Evolutionary conservation across 1,140 invertebrate species (phyloP), one percentile per base, ranked within the genome.

Genomic region (Mylabris phalerata): DNA sequence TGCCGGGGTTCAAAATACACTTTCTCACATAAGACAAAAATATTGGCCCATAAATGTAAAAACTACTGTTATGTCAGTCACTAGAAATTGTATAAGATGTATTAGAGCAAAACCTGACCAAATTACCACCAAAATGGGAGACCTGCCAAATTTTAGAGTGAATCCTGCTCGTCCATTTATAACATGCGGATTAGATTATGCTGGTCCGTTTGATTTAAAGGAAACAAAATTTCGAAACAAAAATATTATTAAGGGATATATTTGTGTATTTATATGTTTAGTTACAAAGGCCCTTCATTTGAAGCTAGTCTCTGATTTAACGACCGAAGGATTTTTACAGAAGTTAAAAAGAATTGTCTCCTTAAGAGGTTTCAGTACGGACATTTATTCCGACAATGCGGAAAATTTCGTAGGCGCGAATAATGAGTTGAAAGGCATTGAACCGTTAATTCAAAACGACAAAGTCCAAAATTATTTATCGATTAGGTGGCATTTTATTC

Each of bases 191-290:
- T 48, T 74, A 0, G 74, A 75, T 59, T 73, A 67, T 13, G 67
- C 64, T 0, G 74, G 73, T 2, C 72, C 69, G 0, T 60, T 77
- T 3, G 4, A 56, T 45, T 42, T 62, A 5, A 55, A 52, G 26
- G 50, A 51, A 9, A n/a, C 19, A 1, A 19, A 3, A 7, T n/a
- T 45, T 6, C 40, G 60, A 4, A 24, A 41, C 41, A 55, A 6
- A 44, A 43, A 43, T 56, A 43, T 48, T 3, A 60, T n/a, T 13
- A 76, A 76, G 51, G 47, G 55, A 4, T 76, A 71, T 44, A 62
- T 71, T 3, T 69, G 62, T 2, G 5, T 79, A 5, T 76, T 77
- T 41, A 69, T 69, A 0, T 75, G 73, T 45, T 50, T 63, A 39
- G 69, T 55, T 48, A 65, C 65, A 4, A 68, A 64, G 32, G 65